Conservation (phyloP, 30 jellyfish, hydroid and myxozoan species). For the Nemopilema nomurai region DNA sequence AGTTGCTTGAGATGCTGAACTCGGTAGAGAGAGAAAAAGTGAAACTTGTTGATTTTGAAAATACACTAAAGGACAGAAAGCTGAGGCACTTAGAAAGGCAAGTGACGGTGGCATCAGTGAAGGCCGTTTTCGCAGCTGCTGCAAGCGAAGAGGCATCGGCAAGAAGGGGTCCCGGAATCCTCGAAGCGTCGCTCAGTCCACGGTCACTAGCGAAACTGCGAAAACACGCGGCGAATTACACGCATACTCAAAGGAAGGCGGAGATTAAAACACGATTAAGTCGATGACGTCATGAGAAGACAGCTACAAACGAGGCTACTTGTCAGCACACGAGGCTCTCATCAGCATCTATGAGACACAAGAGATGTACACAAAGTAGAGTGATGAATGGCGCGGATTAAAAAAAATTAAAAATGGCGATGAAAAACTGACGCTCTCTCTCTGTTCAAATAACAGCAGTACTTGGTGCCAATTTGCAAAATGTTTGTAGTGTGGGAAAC, state of each 20-base stretch:
- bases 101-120: background rate
- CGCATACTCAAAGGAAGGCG: background rate
- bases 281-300: background rate
- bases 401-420: too few relatives aligned
- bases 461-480: too few relatives aligned
- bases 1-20: background rate
- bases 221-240: slow-evolving; percentile 17
- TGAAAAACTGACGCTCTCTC: too few relatives aligned
- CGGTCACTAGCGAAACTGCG: slow-evolving; percentile 21
- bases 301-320: background rate
- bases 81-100: background rate
- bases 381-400: too few relatives aligned
- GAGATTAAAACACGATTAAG: background rate
- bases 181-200: slow-evolving; percentile 9
- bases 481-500: too few relatives aligned
- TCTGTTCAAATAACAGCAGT: too few relatives aligned
- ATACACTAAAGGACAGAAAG: slow-evolving; percentile 6
- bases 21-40: slow-evolving; percentile 6
- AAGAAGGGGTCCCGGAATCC: slow-evolving; percentile 1
- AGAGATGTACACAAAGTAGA: too few relatives aligned
- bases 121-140: background rate
- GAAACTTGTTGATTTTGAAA: slow-evolving; percentile 6
- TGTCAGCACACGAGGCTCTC: background rate
- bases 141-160: background rate
- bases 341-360: too few relatives aligned